Evolutionary conservation across 2,888 invertebrate species (phyloP).

Genomic region (Zele albiditarsus): DNA sequence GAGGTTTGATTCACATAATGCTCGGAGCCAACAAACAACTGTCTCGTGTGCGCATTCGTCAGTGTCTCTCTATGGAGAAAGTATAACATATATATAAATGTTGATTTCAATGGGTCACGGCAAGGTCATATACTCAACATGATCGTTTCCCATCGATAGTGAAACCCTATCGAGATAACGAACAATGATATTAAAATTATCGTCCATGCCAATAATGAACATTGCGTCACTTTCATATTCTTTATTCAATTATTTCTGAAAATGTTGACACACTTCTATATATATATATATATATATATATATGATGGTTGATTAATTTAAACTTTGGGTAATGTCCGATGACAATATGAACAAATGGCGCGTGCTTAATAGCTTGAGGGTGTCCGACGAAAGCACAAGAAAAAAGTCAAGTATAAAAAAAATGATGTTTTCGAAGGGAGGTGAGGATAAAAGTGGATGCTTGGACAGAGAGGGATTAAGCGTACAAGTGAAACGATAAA

Average conservation of each 20-base stretch:
- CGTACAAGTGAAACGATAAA: conserved; percentile 64
- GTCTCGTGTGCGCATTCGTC: conserved; percentile 3
- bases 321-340: too few species aligned
- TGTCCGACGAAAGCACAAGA: background rate
- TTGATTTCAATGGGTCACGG: conserved; percentile 55
- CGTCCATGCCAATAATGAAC: background rate
- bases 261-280: background rate
- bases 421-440: background rate
- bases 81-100: conserved; percentile 52
- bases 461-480: conserved; percentile 46
- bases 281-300: background rate
- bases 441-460: conserved; percentile 19
- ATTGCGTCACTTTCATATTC: background rate
- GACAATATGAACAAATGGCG: too few species aligned
- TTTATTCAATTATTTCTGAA: background rate
- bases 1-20: conserved; percentile 33
- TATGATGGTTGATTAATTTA: background rate
- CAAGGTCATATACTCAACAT: conserved; percentile 48
- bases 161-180: conserved; percentile 16
- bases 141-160: conserved; percentile 35
- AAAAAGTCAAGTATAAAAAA: conserved; percentile 33
- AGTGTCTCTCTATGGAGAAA: conserved; percentile 48
- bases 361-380: too few species aligned
- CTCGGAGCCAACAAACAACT: background rate
- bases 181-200: conserved; percentile 11